Evolutionary conservation across 2,888 invertebrate species (phyloP).

Genomic region (Papilio protenor): DNA sequence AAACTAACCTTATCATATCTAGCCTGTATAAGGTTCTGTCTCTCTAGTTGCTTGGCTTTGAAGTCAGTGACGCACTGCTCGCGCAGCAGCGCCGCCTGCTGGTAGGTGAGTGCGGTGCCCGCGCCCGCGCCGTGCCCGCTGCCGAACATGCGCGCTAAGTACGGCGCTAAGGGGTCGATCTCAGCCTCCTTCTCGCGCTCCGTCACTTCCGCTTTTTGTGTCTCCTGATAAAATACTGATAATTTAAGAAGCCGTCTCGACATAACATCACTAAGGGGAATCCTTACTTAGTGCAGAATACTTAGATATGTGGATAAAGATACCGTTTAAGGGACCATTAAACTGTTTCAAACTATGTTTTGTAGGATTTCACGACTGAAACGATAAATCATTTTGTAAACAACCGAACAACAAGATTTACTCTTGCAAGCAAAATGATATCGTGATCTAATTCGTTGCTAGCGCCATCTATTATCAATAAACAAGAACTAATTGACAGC

Average conservation of each 20-base stretch:
- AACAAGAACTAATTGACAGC: not conserved
- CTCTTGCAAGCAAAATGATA: not conserved
- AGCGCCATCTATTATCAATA: not conserved
- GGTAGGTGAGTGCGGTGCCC: slow-evolving; percentile 65
- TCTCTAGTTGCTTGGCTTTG: slow-evolving; percentile 84
- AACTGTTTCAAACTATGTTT: no score
- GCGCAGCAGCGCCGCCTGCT: slow-evolving; percentile 79
- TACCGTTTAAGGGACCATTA: not conserved
- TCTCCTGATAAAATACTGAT: slow-evolving; percentile 68
- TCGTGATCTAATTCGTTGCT: not conserved
- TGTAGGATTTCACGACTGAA: no score
- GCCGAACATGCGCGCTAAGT: slow-evolving; percentile 84
- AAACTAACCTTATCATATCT: slow-evolving; percentile 85
- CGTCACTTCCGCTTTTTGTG: slow-evolving; percentile 76
- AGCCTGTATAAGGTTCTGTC: slow-evolving; percentile 86
- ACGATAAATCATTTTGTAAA: no score
- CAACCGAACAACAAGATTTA: not conserved
- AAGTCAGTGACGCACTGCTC: slow-evolving; percentile 88
- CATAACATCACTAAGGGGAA: no score
- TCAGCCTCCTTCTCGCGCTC: slow-evolving; percentile 86
- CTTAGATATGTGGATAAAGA: not conserved
- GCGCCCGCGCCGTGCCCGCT: slow-evolving; percentile 68
- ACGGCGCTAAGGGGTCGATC: slow-evolving; percentile 86
- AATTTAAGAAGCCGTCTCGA: no score
- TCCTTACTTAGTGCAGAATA: not conserved